Percentiles rank a stretch among this genome's conserved stretches.
phyloP scores from a whole-genome alignment of 2,888 invertebrate genomes.

The Oxycera nigricornis region DNA sequence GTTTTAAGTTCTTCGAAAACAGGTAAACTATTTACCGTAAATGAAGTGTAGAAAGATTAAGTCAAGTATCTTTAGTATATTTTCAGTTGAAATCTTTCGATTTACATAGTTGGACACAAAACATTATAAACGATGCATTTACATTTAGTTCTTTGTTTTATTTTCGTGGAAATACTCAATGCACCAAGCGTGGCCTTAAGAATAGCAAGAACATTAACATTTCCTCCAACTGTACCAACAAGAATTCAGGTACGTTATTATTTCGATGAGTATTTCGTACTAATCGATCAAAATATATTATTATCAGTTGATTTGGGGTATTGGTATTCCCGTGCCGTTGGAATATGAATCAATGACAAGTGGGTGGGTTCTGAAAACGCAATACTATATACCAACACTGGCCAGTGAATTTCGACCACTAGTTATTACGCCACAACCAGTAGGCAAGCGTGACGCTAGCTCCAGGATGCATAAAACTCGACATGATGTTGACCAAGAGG shows the following conservation, averaged over 20 bases:
- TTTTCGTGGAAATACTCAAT: not conserved
- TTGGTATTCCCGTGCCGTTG: constrained; percentile 41
- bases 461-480: not conserved
- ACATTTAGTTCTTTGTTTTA: not conserved
- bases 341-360: constrained; percentile 49
- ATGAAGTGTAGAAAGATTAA: no score
- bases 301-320: constrained; percentile 38
- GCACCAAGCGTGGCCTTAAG: not conserved
- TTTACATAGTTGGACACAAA: not conserved
- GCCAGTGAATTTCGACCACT: constrained; percentile 47
- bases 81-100: not conserved
- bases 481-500: not conserved
- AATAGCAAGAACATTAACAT: constrained; percentile 51
- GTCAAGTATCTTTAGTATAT: no score
- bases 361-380: constrained; percentile 53
- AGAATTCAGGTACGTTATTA: constrained; percentile 53
- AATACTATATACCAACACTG: constrained; percentile 49
- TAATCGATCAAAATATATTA: not conserved
- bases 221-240: constrained; percentile 58
- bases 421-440: constrained; percentile 53
- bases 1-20: not conserved
- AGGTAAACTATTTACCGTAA: no score
- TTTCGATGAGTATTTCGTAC: not conserved
- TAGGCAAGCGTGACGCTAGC: constrained; percentile 38
- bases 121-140: not conserved